A percentile compares a stretch with the other conserved stretches of the same genome.
These are phyloP conservation scores for Danionella cerebrum DNA, from an alignment of 2,113 vertebrate genomes.

Conservation along the genomic window DNA sequence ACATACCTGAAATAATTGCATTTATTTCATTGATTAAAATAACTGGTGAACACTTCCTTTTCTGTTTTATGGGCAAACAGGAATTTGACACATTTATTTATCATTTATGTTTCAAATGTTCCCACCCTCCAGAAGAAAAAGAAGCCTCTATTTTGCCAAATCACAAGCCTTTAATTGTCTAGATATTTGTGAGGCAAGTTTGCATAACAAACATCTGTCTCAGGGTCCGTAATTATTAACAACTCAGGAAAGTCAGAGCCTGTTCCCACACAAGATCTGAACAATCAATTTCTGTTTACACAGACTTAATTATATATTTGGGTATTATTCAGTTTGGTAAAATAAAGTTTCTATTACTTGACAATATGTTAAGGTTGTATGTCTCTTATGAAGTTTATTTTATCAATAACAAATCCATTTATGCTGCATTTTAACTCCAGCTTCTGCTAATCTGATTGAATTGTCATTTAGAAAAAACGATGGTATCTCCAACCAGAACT, in stretches of 20 bases:
- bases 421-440: neutral
- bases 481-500: neutral
- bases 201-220: constrained; percentile 7
- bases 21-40: too few species aligned
- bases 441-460: neutral
- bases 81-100: too few species aligned
- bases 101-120: neutral
- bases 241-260: constrained; percentile 12
- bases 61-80: too few species aligned
- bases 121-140: neutral
- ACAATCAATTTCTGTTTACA: neutral
- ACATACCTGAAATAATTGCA: too few species aligned
- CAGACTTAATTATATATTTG: neutral
- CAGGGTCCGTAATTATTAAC: constrained; percentile 10
- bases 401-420: neutral
- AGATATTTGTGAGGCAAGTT: constrained; percentile 7
- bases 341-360: neutral
- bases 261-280: constrained; percentile 25
- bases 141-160: neutral
- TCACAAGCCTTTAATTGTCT: neutral
- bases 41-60: too few species aligned
- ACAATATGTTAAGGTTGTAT: neutral
- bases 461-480: neutral
- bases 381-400: neutral
- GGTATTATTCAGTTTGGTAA: neutral